These are phyloP conservation scores for Phyllotis vaccarum DNA, from an alignment of 2,797 vertebrate genomes.

Conservation along the genomic window DNA sequence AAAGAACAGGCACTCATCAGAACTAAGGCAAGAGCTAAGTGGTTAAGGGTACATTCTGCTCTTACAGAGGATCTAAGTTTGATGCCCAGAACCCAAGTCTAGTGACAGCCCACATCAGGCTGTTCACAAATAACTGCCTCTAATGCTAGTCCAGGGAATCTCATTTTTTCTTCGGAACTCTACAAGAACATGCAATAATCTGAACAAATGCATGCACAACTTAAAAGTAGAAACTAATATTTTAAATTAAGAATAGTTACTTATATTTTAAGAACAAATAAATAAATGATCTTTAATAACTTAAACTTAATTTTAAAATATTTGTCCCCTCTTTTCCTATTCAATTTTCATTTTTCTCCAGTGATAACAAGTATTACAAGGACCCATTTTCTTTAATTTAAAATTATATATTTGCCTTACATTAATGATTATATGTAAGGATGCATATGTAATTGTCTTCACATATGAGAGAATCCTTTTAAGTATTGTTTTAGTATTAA, in stretches of 20 bases:
- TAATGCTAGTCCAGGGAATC: neutral
- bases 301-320: neutral
- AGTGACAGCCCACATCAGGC: neutral
- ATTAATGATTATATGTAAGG: neutral
- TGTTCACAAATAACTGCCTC: neutral
- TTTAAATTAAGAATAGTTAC: neutral
- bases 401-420: neutral
- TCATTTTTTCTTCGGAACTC: neutral
- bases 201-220: neutral
- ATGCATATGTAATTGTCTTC: neutral
- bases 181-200: neutral
- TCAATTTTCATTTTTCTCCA: conserved; percentile 14
- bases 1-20: neutral
- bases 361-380: neutral
- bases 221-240: neutral
- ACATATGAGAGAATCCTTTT: conserved; percentile 19
- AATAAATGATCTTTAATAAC: neutral
- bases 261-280: neutral
- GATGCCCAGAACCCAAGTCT: neutral
- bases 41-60: neutral
- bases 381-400: neutral
- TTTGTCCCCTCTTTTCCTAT: neutral
- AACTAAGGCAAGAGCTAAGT: neutral
- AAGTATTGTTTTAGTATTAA: neutral
- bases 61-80: neutral